Conservation (phyloP, 2,888 invertebrate genomes). For the Chaetoderma sp. region DNA sequence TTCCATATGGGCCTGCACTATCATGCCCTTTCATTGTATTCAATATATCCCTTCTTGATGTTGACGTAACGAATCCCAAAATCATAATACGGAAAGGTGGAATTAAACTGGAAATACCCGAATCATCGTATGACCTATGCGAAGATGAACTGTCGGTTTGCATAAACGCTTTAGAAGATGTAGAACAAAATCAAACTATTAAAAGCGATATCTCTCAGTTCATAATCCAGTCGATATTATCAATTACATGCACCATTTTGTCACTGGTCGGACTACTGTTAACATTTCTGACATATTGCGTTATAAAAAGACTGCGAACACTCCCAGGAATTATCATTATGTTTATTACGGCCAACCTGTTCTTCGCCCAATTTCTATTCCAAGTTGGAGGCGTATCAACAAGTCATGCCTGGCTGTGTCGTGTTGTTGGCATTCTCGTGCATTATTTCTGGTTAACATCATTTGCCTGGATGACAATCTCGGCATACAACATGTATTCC, state of each 20-base stretch:
- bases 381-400: background rate
- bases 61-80: too few relatives aligned
- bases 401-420: background rate
- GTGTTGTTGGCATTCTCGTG: background rate
- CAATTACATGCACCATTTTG: background rate
- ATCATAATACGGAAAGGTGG: too few relatives aligned
- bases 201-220: too few relatives aligned
- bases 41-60: too few relatives aligned
- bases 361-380: background rate
- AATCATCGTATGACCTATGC: too few relatives aligned
- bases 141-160: too few relatives aligned
- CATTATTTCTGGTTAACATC: constrained; percentile 8
- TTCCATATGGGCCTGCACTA: too few relatives aligned
- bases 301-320: background rate
- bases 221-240: background rate
- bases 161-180: too few relatives aligned
- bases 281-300: background rate
- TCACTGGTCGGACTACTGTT: background rate
- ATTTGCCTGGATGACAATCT: constrained; percentile 3
- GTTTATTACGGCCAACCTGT: background rate
- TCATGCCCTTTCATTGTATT: too few relatives aligned
- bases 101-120: too few relatives aligned
- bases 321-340: constrained; percentile 4
- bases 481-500: constrained; percentile 3
- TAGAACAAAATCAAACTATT: too few relatives aligned